Evolutionary conservation across 2,888 invertebrate genomes (phyloP).

Genomic region (Xestobium rufovillosum): DNA sequence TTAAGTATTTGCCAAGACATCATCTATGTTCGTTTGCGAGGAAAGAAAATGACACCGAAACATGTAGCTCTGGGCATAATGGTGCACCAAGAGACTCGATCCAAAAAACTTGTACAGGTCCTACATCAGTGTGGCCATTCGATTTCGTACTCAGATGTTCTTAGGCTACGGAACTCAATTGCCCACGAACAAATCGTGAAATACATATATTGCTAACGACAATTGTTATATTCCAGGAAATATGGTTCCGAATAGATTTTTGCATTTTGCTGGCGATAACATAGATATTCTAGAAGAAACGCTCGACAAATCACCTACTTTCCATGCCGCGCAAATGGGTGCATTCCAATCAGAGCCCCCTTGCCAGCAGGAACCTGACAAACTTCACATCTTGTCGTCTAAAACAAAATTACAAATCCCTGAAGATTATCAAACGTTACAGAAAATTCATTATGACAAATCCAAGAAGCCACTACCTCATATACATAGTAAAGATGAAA

Average conservation of each 20-base stretch:
- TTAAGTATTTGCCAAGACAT: slow-evolving; percentile 11
- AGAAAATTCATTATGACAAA: no score
- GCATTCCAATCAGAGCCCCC: slow-evolving; percentile 15
- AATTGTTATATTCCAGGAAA: no score
- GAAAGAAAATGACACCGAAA: slow-evolving; percentile 9
- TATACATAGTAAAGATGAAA: no score
- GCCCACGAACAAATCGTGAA: slow-evolving; percentile 17
- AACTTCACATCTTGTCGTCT: background rate
- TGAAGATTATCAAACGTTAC: slow-evolving; percentile 8
- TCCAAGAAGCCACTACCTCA: no score
- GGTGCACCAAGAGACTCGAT: slow-evolving; percentile 14
- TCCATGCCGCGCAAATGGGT: slow-evolving; percentile 21
- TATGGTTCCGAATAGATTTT: no score
- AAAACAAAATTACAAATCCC: slow-evolving; percentile 6
- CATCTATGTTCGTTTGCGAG: no score
- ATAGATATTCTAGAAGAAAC: slow-evolving; percentile 22
- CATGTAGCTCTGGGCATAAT: slow-evolving; percentile 12
- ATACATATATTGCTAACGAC: slow-evolving; percentile 6
- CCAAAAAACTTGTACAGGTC: slow-evolving; percentile 13
- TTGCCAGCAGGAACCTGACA: background rate
- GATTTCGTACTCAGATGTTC: slow-evolving; percentile 12
- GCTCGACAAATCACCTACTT: slow-evolving; percentile 19
- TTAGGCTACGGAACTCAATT: slow-evolving; percentile 14
- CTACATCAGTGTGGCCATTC: slow-evolving; percentile 16
- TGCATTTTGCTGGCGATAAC: slow-evolving; percentile 23